These are phyloP conservation scores for Phthorimaea operculella DNA, from an alignment of 1,140 invertebrate species.

Conservation along the genomic window DNA sequence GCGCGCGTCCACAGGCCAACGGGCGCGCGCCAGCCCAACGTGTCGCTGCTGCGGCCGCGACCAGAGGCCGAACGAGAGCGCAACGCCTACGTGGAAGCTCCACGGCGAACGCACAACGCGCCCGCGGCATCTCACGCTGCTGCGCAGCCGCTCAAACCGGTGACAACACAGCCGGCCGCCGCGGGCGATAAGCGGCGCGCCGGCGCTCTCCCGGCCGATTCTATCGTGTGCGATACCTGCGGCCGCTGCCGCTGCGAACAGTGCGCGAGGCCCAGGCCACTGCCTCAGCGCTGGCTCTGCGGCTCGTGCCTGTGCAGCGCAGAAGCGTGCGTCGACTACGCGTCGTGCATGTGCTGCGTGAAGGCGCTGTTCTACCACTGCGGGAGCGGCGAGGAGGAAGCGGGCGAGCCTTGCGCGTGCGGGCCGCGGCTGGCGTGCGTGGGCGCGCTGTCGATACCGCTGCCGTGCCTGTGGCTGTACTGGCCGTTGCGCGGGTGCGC, in stretches of 20 bases:
- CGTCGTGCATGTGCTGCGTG: conserved; percentile 92
- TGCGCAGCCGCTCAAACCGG: conserved; percentile 53
- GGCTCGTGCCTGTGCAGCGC: conserved; percentile 88
- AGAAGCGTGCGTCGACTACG: conserved; percentile 86
- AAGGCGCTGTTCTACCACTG: conserved; percentile 94
- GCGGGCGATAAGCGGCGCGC: conserved; percentile 52
- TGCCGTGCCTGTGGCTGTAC: conserved; percentile 92
- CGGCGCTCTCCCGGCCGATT: conserved; percentile 64
- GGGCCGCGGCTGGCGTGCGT: conserved; percentile 86
- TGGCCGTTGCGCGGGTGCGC: conserved; percentile 89
- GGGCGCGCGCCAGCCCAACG: conserved; percentile 71
- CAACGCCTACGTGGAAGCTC: conserved; percentile 90
- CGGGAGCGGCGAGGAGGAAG: conserved; percentile 76
- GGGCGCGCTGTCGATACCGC: conserved; percentile 77
- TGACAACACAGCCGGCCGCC: conserved; percentile 57
- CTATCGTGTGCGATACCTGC: conserved; percentile 88
- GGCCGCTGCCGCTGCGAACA: conserved; percentile 87
- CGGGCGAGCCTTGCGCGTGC: conserved; percentile 84
- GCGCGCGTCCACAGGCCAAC: conserved; percentile 70
- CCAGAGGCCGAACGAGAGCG: conserved; percentile 80
- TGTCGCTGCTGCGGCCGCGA: conserved; percentile 78
- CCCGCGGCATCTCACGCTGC: conserved; percentile 37
- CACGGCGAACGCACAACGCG: conserved; percentile 58
- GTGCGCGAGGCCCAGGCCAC: conserved; percentile 83
- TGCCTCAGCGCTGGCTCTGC: conserved; percentile 90